These are phyloP conservation scores for Orthosia gracilis DNA, from an alignment of 2,888 invertebrate species.

Conservation along the genomic window DNA sequence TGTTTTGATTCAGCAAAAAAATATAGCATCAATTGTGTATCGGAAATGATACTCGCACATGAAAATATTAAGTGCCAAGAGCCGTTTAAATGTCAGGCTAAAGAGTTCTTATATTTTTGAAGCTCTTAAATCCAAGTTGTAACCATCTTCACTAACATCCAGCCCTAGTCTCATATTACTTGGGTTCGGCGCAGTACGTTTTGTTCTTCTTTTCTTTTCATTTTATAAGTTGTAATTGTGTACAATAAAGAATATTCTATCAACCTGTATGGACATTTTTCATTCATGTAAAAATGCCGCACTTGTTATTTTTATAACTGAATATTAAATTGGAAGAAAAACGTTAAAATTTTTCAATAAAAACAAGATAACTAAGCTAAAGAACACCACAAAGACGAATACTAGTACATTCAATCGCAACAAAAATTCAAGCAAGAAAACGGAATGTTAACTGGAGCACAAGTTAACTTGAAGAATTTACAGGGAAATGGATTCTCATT, in stretches of 20 bases:
- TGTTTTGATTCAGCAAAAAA: conserved; percentile 26
- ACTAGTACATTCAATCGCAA: background rate
- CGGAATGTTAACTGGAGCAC: conserved; percentile 28
- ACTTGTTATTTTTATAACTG: background rate
- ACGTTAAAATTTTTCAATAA: background rate
- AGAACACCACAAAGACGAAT: background rate
- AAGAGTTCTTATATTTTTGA: conserved; percentile 5
- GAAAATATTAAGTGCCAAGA: conserved; percentile 28
- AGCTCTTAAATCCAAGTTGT: no score
- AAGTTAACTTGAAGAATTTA: conserved; percentile 54
- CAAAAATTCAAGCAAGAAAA: conserved; percentile 20
- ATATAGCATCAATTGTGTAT: conserved; percentile 18
- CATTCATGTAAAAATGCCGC: background rate
- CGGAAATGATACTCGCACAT: conserved; percentile 29
- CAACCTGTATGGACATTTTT: no score
- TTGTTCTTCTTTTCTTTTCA: background rate
- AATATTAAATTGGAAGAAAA: background rate
- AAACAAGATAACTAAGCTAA: no score
- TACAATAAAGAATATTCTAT: no score
- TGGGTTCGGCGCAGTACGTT: no score
- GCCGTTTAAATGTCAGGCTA: conserved; percentile 23
- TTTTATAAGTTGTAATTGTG: no score
- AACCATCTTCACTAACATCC: no score
- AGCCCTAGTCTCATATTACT: no score
- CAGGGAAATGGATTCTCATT: conserved; percentile 56